Conservation (phyloP, 1,140 invertebrate genomes). For the Heterodera schachtii region DNA sequence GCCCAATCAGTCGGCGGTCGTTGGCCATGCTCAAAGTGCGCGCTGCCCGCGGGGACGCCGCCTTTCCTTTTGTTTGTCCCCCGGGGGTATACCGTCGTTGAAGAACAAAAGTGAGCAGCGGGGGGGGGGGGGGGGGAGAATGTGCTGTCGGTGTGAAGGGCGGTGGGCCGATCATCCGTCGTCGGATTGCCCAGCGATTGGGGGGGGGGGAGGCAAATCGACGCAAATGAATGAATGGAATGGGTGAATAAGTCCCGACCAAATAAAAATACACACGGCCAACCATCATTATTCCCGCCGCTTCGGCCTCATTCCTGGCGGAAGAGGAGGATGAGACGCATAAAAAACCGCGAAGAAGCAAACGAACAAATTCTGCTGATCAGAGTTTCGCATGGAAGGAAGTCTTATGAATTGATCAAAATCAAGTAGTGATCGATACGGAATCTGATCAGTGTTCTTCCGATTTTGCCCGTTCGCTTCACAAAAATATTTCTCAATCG, state of each 20-base stretch:
- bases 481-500: too few relatives aligned
- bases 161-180: background rate
- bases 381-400: too few relatives aligned
- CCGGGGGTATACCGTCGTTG: background rate
- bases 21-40: background rate
- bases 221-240: background rate
- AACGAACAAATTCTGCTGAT: too few relatives aligned
- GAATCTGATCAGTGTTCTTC: background rate
- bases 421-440: too few relatives aligned
- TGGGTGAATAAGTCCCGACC: background rate
- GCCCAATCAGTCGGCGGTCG: background rate
- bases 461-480: too few relatives aligned
- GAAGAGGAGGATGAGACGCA: too few relatives aligned
- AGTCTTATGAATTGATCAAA: too few relatives aligned
- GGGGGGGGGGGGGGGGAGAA: background rate
- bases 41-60: background rate
- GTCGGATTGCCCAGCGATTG: background rate
- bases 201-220: background rate
- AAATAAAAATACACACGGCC: background rate
- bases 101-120: background rate
- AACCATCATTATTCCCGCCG: background rate
- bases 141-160: background rate
- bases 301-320: too few relatives aligned
- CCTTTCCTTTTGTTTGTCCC: background rate
- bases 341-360: too few relatives aligned